Percentiles rank a stretch among this genome's conserved stretches.
Evolutionary conservation across 1,140 invertebrate genomes (phyloP).

Genomic region (Scaptomyza pallida): DNA sequence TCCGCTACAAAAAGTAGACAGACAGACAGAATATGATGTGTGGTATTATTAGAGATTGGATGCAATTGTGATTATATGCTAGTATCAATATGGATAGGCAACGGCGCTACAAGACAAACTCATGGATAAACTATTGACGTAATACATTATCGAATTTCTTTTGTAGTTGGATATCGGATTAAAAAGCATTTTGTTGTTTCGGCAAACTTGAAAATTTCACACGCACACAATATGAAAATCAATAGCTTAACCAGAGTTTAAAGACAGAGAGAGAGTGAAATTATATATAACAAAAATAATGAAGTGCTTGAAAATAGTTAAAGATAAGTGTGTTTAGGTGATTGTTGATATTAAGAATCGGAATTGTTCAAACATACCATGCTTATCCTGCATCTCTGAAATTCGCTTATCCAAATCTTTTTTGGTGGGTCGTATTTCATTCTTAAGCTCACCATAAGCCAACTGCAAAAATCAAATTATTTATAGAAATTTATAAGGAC

Average conservation of each 20-base stretch:
- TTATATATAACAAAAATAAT: conserved; percentile 14
- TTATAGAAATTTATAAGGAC: too few species aligned
- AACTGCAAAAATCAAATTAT: conserved; percentile 50
- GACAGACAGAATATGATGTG: conserved; percentile 66
- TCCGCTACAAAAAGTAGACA: conserved; percentile 87
- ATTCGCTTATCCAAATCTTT: conserved; percentile 90
- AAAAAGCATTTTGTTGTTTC: neutral
- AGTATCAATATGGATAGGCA: conserved; percentile 31
- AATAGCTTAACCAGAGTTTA: conserved; percentile 86
- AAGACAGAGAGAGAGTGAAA: conserved; percentile 31
- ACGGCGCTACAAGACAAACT: conserved; percentile 83
- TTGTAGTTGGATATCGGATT: conserved; percentile 21
- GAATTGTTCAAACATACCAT: conserved; percentile 86
- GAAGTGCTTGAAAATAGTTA: neutral
- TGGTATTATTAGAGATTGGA: conserved; percentile 45
- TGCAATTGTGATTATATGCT: conserved; percentile 45
- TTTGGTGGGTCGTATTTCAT: conserved; percentile 86
- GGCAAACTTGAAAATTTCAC: conserved; percentile 19
- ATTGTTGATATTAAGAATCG: neutral
- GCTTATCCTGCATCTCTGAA: conserved; percentile 91
- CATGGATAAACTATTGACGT: conserved; percentile 88
- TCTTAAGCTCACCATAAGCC: conserved; percentile 84
- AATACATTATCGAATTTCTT: too few species aligned
- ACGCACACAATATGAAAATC: conserved; percentile 84
- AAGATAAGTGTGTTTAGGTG: neutral